Evolutionary conservation across 2,113 vertebrate species (phyloP).

Genomic region (Cairina moschata): DNA sequence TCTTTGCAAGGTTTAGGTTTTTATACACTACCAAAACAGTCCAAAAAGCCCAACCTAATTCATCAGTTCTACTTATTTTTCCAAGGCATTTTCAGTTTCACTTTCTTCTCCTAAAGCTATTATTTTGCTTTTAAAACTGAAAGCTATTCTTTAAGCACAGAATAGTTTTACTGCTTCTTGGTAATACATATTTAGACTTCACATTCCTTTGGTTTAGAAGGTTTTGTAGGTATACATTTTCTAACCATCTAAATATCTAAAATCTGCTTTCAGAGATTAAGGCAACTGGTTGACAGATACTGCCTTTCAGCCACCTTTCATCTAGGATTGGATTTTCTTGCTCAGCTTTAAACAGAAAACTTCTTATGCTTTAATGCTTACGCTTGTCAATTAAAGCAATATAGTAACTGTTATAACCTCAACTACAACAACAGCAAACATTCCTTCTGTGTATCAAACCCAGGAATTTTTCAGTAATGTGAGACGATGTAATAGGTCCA

Average conservation of each 20-base stretch:
- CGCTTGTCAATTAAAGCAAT: neutral
- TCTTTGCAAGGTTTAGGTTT: neutral
- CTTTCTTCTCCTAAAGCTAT: neutral
- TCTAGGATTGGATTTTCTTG: neutral
- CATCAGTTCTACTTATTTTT: neutral
- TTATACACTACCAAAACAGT: neutral
- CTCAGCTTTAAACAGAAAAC: neutral
- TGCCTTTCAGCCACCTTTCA: neutral
- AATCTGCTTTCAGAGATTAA: neutral
- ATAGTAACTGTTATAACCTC: neutral
- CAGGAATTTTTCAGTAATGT: neutral
- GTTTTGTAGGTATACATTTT: neutral
- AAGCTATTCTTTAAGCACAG: neutral
- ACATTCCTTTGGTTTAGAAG: neutral
- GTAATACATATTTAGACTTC: neutral
- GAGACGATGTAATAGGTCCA: neutral
- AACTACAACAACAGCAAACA: neutral
- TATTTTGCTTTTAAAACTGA: neutral
- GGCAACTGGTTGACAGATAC: neutral
- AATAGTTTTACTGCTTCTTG: neutral
- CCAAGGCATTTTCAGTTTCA: neutral
- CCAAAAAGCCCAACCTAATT: neutral
- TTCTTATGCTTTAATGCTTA: neutral
- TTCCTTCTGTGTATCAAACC: neutral
- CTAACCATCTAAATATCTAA: neutral